Evolutionary conservation across 2,797 vertebrate species (phyloP), one percentile per base, ranked within the genome.

Genomic region (Antrozous pallidus): DNA sequence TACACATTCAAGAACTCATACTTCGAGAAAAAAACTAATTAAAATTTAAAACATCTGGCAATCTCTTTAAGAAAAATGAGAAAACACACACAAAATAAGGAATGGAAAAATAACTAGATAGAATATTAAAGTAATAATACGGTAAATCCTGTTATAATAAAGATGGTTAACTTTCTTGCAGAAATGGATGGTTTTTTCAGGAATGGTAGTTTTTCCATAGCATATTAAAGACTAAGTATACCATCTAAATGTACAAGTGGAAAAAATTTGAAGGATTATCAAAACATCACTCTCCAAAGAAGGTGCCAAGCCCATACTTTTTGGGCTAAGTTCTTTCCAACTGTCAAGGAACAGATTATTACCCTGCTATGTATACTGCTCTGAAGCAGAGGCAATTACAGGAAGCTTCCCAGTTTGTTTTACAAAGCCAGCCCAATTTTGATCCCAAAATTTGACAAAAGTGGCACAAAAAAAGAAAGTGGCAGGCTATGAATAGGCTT

Each of bases 11-110:
- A 95, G 81, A 95, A 69, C 69, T 70, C 26, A 84, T 92, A 91
- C 77, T 88, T 49, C 38, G 81, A 12, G 2, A 6, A 45, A 67
- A 87, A 84, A 69, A 26, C 36, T 65, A 89, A 87, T 93, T 88
- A 91, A 94, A 90, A 95, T 80, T 70, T 24, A 69, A 91, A 94
- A 95, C 90, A 97, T 90, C 93, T 95, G 93, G 93, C 77, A 65
- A 82, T 49, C 42, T 42, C 67, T 87, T 80, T 56, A 69, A 95
- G 87, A 89, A 88, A 89, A 93, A 94, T 10, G 61, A 84, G 81
- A 93, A 86, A 74, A 77, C n/a, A 75, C 11, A 75, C 18, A 49
- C 26, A 73, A 79, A 96, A 56, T 6, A 49, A 80, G 20, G n/a
- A 45, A 28, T 45, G 24, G 58, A 45, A 79, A 45, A 40, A 38